phyloP scores from a whole-genome alignment of 2,113 vertebrate genomes.

The Scatophagus argus region DNA sequence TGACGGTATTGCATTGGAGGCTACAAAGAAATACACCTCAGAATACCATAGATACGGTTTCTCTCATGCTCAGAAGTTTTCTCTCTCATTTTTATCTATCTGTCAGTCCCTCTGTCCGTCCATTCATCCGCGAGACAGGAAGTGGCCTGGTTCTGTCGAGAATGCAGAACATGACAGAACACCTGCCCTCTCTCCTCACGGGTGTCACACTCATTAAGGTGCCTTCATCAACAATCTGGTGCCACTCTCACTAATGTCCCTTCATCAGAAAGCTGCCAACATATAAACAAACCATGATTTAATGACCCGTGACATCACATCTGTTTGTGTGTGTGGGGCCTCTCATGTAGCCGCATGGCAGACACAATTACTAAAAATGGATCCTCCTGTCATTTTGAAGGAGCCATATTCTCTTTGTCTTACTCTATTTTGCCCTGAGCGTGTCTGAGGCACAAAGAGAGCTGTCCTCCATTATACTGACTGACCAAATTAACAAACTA shows the following conservation, averaged over 20 bases:
- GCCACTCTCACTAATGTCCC: constrained; percentile 61
- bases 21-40: background rate
- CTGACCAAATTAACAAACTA: constrained; percentile 61
- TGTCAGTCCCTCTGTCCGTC: background rate
- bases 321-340: constrained; percentile 65
- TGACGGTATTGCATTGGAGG: constrained; percentile 28
- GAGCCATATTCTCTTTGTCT: constrained; percentile 51
- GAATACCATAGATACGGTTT: background rate
- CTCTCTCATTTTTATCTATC: constrained; percentile 15
- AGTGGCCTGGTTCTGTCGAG: constrained; percentile 73
- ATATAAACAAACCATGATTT: constrained; percentile 70
- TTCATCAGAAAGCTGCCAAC: constrained; percentile 64
- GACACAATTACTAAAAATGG: constrained; percentile 63
- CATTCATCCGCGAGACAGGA: constrained; percentile 42
- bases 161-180: constrained; percentile 66
- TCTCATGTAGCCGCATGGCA: constrained; percentile 45
- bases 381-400: constrained; percentile 41
- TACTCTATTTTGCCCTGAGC: constrained; percentile 34
- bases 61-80: background rate
- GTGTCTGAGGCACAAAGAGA: constrained; percentile 33
- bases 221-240: constrained; percentile 70
- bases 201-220: constrained; percentile 70
- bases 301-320: constrained; percentile 78
- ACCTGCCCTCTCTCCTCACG: constrained; percentile 61
- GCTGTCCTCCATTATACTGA: constrained; percentile 37